These are phyloP conservation scores for Poeciliopsis prolifica DNA, from an alignment of 2,113 vertebrate species.

Conservation along the genomic window DNA sequence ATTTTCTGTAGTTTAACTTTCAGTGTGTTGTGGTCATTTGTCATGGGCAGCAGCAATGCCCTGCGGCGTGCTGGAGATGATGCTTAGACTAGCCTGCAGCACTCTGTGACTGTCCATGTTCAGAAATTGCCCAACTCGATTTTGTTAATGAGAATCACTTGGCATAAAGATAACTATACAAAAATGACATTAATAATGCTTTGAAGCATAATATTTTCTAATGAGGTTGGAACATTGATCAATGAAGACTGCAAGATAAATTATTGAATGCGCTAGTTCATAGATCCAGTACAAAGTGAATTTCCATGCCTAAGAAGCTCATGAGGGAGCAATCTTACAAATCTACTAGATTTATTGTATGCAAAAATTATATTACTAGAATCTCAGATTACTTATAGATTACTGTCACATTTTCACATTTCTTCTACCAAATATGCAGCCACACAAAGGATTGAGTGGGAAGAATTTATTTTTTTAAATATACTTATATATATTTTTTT, in stretches of 20 bases:
- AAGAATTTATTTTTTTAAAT: too few species aligned
- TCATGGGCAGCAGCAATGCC: conserved; percentile 33
- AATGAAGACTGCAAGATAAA: not conserved
- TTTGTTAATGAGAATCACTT: conserved; percentile 15
- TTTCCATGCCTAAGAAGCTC: not conserved
- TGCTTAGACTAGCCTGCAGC: conserved; percentile 28
- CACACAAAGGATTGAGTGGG: too few species aligned
- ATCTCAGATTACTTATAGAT: too few species aligned
- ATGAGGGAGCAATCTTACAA: not conserved
- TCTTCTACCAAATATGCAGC: too few species aligned
- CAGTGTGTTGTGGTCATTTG: conserved; percentile 13
- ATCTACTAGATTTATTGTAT: not conserved
- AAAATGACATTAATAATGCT: not conserved
- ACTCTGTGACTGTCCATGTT: conserved; percentile 30
- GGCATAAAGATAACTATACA: not conserved
- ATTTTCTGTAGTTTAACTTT: not conserved
- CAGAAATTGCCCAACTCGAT: not conserved
- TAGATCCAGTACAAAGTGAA: not conserved
- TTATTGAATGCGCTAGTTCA: not conserved
- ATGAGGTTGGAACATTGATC: not conserved
- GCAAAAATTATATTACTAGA: too few species aligned
- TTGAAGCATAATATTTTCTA: not conserved
- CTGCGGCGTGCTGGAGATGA: conserved; percentile 20
- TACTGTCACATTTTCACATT: too few species aligned
- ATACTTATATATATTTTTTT: too few species aligned